Percentiles rank a stretch among this genome's conserved stretches.
Conservation (phyloP, 2,888 invertebrate genomes). For the Bimastos eiseni region DNA sequence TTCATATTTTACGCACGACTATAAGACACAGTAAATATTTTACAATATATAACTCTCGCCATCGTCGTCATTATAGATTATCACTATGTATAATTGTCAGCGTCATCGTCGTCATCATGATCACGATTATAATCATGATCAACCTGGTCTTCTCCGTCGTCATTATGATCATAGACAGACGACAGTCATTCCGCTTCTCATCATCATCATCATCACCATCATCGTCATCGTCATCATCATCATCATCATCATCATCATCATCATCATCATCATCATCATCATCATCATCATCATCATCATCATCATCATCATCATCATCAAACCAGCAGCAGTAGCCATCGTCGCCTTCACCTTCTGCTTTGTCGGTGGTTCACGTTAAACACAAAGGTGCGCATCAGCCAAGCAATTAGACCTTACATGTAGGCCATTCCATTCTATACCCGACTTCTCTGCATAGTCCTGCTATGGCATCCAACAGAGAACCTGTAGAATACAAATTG, state of each 20-base stretch:
- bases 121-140: not conserved
- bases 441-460: not conserved
- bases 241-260: not conserved
- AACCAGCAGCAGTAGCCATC: not conserved
- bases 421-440: not conserved
- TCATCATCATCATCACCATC: not conserved
- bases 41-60: not conserved
- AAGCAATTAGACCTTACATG: not conserved
- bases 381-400: not conserved
- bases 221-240: not conserved
- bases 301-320: not conserved
- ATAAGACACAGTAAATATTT: not conserved
- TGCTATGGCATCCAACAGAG: not conserved
- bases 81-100: not conserved
- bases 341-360: not conserved
- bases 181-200: no score
- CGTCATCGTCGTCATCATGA: not conserved
- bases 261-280: not conserved
- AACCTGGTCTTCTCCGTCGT: no score
- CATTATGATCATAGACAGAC: not conserved
- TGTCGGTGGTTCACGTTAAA: not conserved
- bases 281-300: not conserved
- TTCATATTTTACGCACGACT: not conserved
- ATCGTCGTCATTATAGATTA: not conserved
- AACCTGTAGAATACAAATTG: not conserved